Base-by-base conservation (phyloP, 1,140 invertebrate species). In the Zaprionus vittiger region DNA sequence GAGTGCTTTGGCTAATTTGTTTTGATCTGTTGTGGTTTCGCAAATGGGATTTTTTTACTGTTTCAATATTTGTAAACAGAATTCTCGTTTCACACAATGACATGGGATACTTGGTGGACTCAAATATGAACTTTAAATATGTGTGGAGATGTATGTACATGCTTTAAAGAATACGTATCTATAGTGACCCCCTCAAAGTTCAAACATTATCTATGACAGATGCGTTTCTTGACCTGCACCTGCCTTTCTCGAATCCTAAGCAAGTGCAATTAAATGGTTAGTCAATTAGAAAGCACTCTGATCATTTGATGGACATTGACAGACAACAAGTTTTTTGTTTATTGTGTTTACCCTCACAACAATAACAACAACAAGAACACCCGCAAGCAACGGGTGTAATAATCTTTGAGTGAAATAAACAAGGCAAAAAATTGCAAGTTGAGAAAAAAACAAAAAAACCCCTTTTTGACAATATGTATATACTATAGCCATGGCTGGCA, bases 221-320 rank as follows among this genome's bases (percentile, higher is more conserved):
- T n/a, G 7, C 47, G 47, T 11, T 49, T 4, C 1, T 22, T 49
- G 47, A 49, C 47, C 47, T 52, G 7, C 41, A 47, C 6, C 20
- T 5, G 20, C 5, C 5, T 2, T 52, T 24, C 12, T 20, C 47
- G 47, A 24, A 4, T 17, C n/a, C 20, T 49, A 41, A 41, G 12
- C 9, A 14, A 22, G 2, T 52, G 47, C 17, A 52, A 41, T 52
- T 24, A 17, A 52, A 15, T n/a, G 12, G 37, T 37, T 37, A 34
- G 49, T 52, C 24, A 26, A 68, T 59, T 59, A 59, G 41, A 68
- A 17, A 26, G 52, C 41, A 41, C 4, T 28, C 60, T 3, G 31
- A 63, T 49, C 24, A 49, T n/a, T 37, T 65, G 49, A 65, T 65
- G 49, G 47, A 52, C 47, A 24, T 47, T 47, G 41, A 47, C 41